Base-by-base conservation (phyloP, 1,140 invertebrate species). In the Platyscapa corneri region DNA sequence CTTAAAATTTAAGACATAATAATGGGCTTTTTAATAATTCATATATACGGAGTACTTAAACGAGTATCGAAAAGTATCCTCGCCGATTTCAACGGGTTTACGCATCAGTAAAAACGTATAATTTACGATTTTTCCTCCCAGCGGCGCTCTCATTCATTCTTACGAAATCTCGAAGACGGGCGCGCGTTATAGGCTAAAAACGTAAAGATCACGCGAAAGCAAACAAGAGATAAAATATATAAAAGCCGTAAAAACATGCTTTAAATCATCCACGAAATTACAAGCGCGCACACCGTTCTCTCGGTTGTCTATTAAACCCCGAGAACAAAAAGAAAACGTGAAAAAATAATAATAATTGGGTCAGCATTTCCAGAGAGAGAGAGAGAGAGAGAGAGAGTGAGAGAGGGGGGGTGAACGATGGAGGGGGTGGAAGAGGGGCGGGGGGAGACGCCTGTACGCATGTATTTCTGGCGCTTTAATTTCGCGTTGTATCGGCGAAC, bases 401-500 rank as follows among this genome's bases (percentile, higher is more conserved):
- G n/a, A n/a, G n/a, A n/a, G n/a, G n/a, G n/a, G n/a, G n/a, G n/a
- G n/a, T n/a, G n/a, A n/a, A n/a, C n/a, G n/a, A n/a, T n/a, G n/a
- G n/a, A n/a, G n/a, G n/a, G n/a, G n/a, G n/a, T n/a, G n/a, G 60
- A 6, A 10, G 8, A 16, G n/a, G 30, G 14, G 30, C 7, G 0
- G 64, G 64, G 18, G 30, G 53, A n/a, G 10, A 65, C 18, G 30
- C 32, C 34, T 60, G 46, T 46, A 76, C 27, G 34, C n/a, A 64
- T 42, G n/a, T 76, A 84, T 84, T 84, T 84, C 42, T 84, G 82
- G 75, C 14, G 64, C 39, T 83, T 84, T 78, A 78, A 84, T 84
- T 84, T 49, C 46, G 74, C 75, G 34, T 27, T n/a, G 7, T 79
- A 79, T 65, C 53, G 77, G 77, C 56, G 49, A 53, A 53, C 49